Evolutionary conservation across 2,113 vertebrate genomes (phyloP).

Genomic region (Nothobranchius furzeri): DNA sequence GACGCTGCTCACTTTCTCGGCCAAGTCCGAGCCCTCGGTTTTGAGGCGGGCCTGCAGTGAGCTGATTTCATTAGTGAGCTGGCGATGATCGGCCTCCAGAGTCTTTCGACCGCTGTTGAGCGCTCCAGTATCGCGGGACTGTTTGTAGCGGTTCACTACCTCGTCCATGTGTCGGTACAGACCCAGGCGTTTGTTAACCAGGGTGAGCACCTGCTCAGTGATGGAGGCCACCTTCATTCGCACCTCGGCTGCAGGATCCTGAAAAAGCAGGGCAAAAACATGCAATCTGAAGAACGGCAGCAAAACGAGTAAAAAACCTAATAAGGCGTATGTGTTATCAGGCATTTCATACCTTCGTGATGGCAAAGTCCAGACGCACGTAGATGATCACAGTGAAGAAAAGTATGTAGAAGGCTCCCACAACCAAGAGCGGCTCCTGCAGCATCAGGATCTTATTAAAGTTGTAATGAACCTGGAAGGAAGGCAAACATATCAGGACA

Average conservation of each 20-base stretch:
- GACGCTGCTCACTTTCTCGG: constrained; percentile 86
- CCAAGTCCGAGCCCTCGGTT: constrained; percentile 92
- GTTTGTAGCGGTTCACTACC: constrained; percentile 95
- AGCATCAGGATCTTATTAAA: constrained; percentile 99
- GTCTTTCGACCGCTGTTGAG: constrained; percentile 91
- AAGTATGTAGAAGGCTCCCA: constrained; percentile 95
- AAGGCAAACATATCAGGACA: neutral
- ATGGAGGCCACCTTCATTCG: constrained; percentile 99
- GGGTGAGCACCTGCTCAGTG: constrained; percentile 94
- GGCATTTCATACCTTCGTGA: constrained; percentile 89
- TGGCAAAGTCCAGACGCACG: constrained; percentile 96
- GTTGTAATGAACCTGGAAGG: constrained; percentile 89
- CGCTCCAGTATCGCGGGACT: constrained; percentile 89
- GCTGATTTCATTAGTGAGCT: constrained; percentile 87
- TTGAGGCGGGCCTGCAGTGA: constrained; percentile 92
- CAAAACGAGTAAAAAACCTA: neutral
- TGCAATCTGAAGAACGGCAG: neutral
- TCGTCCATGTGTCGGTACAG: constrained; percentile 97
- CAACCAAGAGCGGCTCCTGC: constrained; percentile 95
- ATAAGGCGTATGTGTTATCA: neutral
- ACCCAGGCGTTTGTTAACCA: constrained; percentile 95
- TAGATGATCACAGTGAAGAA: constrained; percentile 98
- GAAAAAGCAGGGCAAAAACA: neutral
- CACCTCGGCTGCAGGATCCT: constrained; percentile 97
- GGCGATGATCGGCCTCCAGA: constrained; percentile 91